Evolutionary conservation across 2,888 invertebrate species (phyloP).

Genomic region (Drosophila ustulata): DNA sequence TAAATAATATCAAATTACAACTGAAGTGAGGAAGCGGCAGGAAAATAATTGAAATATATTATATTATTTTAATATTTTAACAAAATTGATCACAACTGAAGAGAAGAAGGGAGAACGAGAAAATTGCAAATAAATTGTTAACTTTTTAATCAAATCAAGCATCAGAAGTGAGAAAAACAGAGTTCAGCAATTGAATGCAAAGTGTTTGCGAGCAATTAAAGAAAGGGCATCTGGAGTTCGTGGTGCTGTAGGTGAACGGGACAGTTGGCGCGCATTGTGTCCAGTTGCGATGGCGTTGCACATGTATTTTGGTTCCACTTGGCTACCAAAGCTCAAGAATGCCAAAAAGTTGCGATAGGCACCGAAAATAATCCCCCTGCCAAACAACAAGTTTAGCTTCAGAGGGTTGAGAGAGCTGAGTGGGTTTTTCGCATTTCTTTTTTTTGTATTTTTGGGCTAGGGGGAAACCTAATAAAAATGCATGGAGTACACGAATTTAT

Average conservation of each 20-base stretch:
- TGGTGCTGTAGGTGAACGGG: not conserved
- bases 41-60: too few species aligned
- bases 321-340: constrained; percentile 56
- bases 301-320: constrained; percentile 54
- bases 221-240: not conserved
- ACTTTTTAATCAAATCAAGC: too few species aligned
- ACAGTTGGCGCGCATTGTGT: constrained; percentile 5
- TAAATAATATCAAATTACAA: too few species aligned
- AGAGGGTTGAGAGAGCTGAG: constrained; percentile 1
- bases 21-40: too few species aligned
- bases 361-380: constrained; percentile 50
- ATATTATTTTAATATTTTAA: too few species aligned
- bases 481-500: constrained; percentile 64
- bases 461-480: constrained; percentile 67
- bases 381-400: not conserved
- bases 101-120: too few species aligned
- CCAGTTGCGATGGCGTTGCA: constrained; percentile 18
- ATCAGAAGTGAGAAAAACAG: too few species aligned
- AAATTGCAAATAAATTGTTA: too few species aligned
- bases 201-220: too few species aligned
- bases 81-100: too few species aligned
- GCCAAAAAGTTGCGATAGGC: constrained; percentile 51
- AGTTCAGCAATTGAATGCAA: too few species aligned
- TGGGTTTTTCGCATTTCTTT: not conserved
- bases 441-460: not conserved